Percentiles rank a stretch among this genome's conserved stretches.
Conservation (phyloP, 2,888 invertebrate genomes). For the Brachypalpus laphriformis region DNA sequence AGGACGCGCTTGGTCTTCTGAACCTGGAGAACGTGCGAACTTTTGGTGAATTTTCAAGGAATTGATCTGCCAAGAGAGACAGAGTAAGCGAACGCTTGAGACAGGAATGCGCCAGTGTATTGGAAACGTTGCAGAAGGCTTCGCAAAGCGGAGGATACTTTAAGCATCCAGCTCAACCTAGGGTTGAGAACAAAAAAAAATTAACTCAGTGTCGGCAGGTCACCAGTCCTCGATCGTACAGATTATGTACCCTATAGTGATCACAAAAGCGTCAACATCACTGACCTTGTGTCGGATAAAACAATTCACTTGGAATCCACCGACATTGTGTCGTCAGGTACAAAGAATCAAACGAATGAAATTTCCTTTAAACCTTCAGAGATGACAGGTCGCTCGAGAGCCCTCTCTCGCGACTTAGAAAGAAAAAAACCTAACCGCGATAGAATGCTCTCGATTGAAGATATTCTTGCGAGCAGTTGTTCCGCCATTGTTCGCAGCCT, state of each 20-base stretch:
- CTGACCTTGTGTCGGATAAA: conserved; percentile 80
- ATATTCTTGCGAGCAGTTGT: conserved; percentile 81
- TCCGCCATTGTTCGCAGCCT: conserved; percentile 79
- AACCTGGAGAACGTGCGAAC: conserved; percentile 79
- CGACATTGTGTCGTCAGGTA: conserved; percentile 67
- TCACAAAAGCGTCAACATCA: conserved; percentile 78
- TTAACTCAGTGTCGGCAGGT: conserved; percentile 39
- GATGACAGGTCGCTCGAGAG: conserved; percentile 81
- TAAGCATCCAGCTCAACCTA: conserved; percentile 54
- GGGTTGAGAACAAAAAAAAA: conserved; percentile 58
- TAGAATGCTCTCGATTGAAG: conserved; percentile 77
- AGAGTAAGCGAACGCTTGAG: conserved; percentile 65
- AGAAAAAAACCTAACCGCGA: conserved; percentile 49
- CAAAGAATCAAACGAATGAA: conserved; percentile 71
- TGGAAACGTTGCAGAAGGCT: conserved; percentile 77
- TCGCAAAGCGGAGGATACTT: conserved; percentile 69
- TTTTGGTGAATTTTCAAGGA: conserved; percentile 78
- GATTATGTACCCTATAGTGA: conserved; percentile 76
- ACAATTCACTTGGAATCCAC: conserved; percentile 80
- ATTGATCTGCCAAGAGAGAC: conserved; percentile 74
- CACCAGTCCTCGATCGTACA: conserved; percentile 61
- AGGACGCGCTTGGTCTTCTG: conserved; percentile 71
- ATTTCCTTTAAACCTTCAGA: conserved; percentile 81
- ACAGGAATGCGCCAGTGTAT: conserved; percentile 78
- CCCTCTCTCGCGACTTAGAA: conserved; percentile 74